phyloP scores from a whole-genome alignment of 2,797 vertebrate species.

The Leptodactylus fallax region DNA sequence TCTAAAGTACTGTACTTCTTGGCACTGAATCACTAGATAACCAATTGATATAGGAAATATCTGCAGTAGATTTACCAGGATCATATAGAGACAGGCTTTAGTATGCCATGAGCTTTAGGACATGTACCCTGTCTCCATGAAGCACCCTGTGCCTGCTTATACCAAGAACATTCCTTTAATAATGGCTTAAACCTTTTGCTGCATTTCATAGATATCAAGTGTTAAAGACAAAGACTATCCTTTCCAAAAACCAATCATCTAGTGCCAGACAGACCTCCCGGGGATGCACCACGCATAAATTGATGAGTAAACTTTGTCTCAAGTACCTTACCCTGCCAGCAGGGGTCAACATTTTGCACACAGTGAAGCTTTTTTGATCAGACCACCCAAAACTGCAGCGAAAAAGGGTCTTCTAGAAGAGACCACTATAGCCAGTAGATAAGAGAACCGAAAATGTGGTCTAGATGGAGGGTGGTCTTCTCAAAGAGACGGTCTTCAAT shows the following conservation, averaged over 20 bases:
- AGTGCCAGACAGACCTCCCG: neutral
- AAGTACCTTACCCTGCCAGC: neutral
- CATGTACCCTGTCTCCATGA: neutral
- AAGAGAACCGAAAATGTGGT: no score
- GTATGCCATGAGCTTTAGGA: neutral
- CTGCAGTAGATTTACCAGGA: no score
- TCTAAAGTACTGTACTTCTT: neutral
- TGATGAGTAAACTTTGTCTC: neutral
- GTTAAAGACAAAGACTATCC: neutral
- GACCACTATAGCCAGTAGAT: no score
- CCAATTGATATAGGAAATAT: no score
- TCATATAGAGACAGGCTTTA: neutral
- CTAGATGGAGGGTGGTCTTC: no score
- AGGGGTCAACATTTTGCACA: neutral
- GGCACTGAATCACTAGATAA: no score
- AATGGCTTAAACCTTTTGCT: neutral
- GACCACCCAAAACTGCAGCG: no score
- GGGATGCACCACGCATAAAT: neutral
- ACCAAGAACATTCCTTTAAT: conserved; percentile 28
- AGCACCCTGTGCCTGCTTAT: neutral
- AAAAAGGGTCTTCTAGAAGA: no score
- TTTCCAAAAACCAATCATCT: neutral
- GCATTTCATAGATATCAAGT: conserved; percentile 10
- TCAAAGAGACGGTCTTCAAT: no score
- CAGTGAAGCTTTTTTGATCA: no score